These are phyloP conservation scores for Sphaerophoria rueppellii DNA, from an alignment of 2,888 invertebrate genomes.

Conservation along the genomic window DNA sequence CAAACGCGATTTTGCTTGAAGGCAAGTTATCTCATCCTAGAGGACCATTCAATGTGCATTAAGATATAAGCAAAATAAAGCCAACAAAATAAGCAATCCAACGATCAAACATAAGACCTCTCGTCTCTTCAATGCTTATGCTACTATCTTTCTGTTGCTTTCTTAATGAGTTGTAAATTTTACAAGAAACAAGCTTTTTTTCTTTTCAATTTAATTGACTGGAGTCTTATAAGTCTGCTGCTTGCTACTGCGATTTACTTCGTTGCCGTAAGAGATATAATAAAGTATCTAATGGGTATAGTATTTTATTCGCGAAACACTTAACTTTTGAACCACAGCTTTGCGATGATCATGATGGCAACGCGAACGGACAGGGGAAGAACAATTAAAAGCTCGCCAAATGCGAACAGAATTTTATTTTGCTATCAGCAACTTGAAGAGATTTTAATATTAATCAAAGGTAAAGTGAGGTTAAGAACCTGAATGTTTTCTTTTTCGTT, in stretches of 20 bases:
- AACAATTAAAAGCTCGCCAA: conserved; percentile 54
- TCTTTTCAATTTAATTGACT: conserved; percentile 65
- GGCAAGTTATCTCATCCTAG: conserved; percentile 34
- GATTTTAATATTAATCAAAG: conserved; percentile 28
- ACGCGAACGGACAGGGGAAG: conserved; percentile 20
- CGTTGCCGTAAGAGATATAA: conserved; percentile 29
- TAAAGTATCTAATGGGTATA: conserved; percentile 53
- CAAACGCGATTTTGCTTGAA: background rate
- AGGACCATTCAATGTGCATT: conserved; percentile 57
- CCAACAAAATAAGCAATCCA: background rate
- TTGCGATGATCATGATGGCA: background rate
- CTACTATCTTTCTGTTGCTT: conserved; percentile 32
- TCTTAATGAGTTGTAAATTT: conserved; percentile 70
- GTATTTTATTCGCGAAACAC: conserved; percentile 34
- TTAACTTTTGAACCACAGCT: conserved; percentile 25
- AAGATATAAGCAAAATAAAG: conserved; percentile 31
- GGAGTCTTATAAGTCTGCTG: conserved; percentile 35
- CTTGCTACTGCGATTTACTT: conserved; percentile 14
- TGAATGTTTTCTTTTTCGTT: background rate
- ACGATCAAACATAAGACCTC: conserved; percentile 2
- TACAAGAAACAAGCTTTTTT: conserved; percentile 55
- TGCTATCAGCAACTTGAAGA: conserved; percentile 33
- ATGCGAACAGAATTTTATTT: conserved; percentile 24
- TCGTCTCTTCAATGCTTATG: background rate
- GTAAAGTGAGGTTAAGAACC: conserved; percentile 31